phyloP scores from a whole-genome alignment of 2,113 vertebrate genomes.

The Cyanoramphus novaezelandiae region DNA sequence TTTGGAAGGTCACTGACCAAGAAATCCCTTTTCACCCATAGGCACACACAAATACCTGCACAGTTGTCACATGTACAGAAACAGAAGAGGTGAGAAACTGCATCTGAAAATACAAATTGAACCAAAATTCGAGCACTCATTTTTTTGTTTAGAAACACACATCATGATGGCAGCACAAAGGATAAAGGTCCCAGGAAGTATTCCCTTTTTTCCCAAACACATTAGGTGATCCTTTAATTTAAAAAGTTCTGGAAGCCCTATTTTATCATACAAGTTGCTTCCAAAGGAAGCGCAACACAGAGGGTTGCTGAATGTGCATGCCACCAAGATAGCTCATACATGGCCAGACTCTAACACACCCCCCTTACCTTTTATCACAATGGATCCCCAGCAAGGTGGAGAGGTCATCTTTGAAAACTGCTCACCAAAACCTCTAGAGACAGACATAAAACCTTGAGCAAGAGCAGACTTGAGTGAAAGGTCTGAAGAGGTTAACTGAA shows the following conservation, averaged over 20 bases:
- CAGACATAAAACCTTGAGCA: not conserved
- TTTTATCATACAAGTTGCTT: not conserved
- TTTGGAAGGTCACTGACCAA: not conserved
- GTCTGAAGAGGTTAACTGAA: not conserved
- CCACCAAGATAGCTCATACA: not conserved
- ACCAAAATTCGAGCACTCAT: not conserved
- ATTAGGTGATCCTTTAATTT: not conserved
- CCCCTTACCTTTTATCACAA: not conserved
- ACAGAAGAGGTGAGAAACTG: not conserved
- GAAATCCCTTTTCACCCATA: not conserved
- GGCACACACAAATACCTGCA: too few species aligned
- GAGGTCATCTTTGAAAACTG: not conserved
- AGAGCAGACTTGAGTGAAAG: not conserved
- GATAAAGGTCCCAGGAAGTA: not conserved
- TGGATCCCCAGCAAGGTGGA: not conserved
- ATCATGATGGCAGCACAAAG: not conserved
- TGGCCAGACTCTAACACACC: accelerated
- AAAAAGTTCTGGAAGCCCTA: not conserved
- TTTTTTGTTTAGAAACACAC: not conserved
- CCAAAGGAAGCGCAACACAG: not conserved
- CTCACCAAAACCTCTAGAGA: not conserved
- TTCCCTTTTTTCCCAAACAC: not conserved
- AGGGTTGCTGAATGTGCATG: not conserved
- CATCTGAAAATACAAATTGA: not conserved
- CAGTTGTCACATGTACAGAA: not conserved